Evolutionary conservation across 2,797 vertebrate genomes (phyloP).

Genomic region (Micrastur ruficollis): DNA sequence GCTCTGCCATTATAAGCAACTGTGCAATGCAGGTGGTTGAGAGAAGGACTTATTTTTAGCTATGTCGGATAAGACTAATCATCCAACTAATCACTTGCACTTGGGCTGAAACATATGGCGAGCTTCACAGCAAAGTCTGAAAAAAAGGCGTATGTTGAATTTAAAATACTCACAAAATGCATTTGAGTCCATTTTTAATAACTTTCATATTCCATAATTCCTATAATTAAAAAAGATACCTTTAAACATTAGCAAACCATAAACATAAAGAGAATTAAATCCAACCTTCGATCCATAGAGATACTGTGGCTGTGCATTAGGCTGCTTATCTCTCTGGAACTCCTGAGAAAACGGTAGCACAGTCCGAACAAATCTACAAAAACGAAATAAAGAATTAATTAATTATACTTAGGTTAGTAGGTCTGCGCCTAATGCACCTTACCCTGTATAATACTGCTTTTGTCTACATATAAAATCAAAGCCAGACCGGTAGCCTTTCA

Average conservation of each 20-base stretch:
- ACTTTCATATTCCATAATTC: background rate
- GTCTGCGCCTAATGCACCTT: background rate
- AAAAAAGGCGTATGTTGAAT: background rate
- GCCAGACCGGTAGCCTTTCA: background rate
- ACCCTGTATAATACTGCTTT: background rate
- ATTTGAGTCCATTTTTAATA: background rate
- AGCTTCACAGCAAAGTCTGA: background rate
- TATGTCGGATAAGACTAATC: background rate
- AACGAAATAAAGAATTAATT: background rate
- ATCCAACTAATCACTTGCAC: background rate
- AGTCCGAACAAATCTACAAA: conserved; percentile 91
- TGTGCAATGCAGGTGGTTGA: background rate
- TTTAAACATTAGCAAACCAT: background rate
- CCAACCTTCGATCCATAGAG: conserved; percentile 94
- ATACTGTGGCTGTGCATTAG: conserved; percentile 96
- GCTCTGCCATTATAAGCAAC: background rate
- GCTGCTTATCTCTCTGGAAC: conserved; percentile 96
- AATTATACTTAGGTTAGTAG: background rate
- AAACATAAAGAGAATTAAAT: background rate
- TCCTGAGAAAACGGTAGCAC: conserved; percentile 96
- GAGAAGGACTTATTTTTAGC: background rate
- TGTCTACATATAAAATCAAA: background rate
- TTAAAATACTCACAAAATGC: background rate
- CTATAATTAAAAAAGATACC: background rate
- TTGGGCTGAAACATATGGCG: background rate